Percentiles rank a stretch among this genome's conserved stretches.
These are phyloP conservation scores for Abrostola triplasia DNA, from an alignment of 2,888 invertebrate species.

Conservation along the genomic window DNA sequence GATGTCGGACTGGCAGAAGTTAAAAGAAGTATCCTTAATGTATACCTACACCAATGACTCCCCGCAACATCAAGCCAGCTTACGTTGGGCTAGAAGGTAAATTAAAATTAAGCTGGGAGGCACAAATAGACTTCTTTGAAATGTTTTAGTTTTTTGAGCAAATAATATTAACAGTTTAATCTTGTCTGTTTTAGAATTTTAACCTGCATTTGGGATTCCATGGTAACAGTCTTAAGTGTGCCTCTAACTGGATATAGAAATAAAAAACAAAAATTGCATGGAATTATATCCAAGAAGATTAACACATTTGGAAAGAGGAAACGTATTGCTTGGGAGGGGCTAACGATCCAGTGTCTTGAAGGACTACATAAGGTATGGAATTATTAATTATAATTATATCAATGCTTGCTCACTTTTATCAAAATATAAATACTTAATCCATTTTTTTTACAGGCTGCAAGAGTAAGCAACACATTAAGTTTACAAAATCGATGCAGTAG, in stretches of 20 bases:
- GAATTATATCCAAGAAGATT: slow-evolving; percentile 89
- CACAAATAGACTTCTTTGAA: neutral
- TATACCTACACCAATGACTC: slow-evolving; percentile 90
- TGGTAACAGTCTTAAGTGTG: slow-evolving; percentile 95
- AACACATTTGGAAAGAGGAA: slow-evolving; percentile 82
- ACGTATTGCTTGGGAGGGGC: slow-evolving; percentile 89
- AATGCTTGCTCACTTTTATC: neutral
- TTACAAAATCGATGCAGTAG: slow-evolving; percentile 97
- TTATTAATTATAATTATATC: neutral
- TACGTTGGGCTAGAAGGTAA: slow-evolving; percentile 91
- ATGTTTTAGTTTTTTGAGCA: neutral
- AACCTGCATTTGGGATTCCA: slow-evolving; percentile 97
- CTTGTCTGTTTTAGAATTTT: slow-evolving; percentile 88
- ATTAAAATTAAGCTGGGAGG: neutral
- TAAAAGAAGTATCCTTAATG: slow-evolving; percentile 92
- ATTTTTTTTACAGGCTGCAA: slow-evolving; percentile 90
- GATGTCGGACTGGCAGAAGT: slow-evolving; percentile 95
- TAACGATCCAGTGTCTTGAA: slow-evolving; percentile 95
- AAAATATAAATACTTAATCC: too few relatives aligned
- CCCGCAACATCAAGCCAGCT: slow-evolving; percentile 93
- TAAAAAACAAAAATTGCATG: slow-evolving; percentile 78
- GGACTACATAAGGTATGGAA: slow-evolving; percentile 93
- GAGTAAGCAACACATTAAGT: slow-evolving; percentile 95
- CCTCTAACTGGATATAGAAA: slow-evolving; percentile 89
- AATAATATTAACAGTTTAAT: neutral